Evolutionary conservation across 92 coral and sea anemone genomes (phyloP), one percentile per base, ranked within the genome.

Genomic region (Virgularia gustaviana): DNA sequence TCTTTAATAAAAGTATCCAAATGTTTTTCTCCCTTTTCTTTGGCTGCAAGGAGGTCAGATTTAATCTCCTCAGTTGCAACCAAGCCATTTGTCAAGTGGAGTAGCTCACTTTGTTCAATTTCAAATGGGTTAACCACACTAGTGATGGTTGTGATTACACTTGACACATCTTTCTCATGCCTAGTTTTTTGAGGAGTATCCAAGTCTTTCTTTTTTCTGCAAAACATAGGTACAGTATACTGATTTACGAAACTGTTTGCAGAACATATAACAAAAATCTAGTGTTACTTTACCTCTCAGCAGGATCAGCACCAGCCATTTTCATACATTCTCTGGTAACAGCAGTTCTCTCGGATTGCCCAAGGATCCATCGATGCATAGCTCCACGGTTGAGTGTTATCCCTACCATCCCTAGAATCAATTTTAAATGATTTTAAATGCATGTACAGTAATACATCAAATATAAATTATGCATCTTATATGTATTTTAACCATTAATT

Each of bases 11-110:
- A 64, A 39, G 6, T 13, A 18, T 7, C 6, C 36, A 64, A 18
- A 11, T 65, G 79, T 68, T 86, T 77, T 38, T 78, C 67, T 24
- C 90, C 90, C 30, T 63, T 78, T 27, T 78, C 59, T 9, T 74
- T 53, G 49, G 80, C 80, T 70, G 32, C 70, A 16, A 78, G 68
- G 1, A 81, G 86, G 37, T 85, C 89, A 44, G 68, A 16, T 44
- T 39, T 70, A 10, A 70, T 38, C 57, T 63, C 76, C 62, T 41
- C 45, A 18, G 79, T 12, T 32, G 85, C 79, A 61, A 66, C 52
- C 29, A 31, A 19, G 23, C 85, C 89, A 68, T 82, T 75, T 55
- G 86, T 67, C 53, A 71, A 25, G 30, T 64, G 36, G 1, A 64
- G 18, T 34, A 64, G 9, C 9, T 41, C 71, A 22, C 53, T 39